Evolutionary conservation across 2,888 invertebrate genomes (phyloP).

Genomic region (Kryphioiulus occultus): DNA sequence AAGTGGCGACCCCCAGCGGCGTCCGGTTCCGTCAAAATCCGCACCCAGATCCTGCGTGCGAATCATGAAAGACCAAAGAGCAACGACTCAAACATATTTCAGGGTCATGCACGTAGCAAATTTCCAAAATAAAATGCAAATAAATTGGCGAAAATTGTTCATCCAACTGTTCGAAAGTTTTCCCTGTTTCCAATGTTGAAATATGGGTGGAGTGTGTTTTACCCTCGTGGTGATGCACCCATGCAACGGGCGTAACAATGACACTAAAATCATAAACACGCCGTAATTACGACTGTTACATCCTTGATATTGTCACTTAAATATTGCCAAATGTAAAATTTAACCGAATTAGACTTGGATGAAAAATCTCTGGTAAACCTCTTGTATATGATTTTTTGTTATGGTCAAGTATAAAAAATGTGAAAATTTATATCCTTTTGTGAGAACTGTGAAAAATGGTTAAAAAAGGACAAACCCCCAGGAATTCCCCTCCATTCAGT

Average conservation of each 20-base stretch:
- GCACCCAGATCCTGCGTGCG: neutral
- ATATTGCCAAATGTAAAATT: neutral
- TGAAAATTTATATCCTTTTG: too few relatives aligned
- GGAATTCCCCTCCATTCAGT: too few relatives aligned
- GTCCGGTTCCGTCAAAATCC: neutral
- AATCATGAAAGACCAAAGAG: neutral
- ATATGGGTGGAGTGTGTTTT: neutral
- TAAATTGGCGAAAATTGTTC: neutral
- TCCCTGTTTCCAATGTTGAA: neutral
- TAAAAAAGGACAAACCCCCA: too few relatives aligned
- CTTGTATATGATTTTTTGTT: too few relatives aligned
- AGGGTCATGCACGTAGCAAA: neutral
- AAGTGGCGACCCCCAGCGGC: neutral
- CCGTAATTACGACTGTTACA: neutral
- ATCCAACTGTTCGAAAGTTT: neutral
- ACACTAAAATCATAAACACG: neutral
- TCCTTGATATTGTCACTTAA: neutral
- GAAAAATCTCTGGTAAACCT: too few relatives aligned
- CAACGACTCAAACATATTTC: neutral
- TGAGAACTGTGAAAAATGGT: too few relatives aligned
- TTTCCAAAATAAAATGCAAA: neutral
- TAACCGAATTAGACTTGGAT: neutral
- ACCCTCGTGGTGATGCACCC: neutral
- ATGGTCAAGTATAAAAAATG: too few relatives aligned
- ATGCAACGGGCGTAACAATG: conserved; percentile 3